These are phyloP conservation scores for Doris montereyensis DNA, from an alignment of 2,888 invertebrate genomes.

Conservation along the genomic window DNA sequence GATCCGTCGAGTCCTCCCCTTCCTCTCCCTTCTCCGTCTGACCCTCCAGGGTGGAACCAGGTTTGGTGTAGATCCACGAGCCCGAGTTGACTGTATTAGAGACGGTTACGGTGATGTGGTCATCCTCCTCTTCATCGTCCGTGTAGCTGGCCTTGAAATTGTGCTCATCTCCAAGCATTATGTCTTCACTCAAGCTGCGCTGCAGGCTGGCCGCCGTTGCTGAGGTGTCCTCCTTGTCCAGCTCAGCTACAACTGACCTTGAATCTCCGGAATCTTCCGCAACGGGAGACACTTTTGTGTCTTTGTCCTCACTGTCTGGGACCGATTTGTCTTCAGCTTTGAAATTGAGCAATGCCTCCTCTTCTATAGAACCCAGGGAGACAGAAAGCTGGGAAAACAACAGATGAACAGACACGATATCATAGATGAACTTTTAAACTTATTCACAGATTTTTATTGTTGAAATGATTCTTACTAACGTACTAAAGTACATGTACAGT, in stretches of 20 bases:
- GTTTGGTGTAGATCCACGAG: constrained; percentile 20
- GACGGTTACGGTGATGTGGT: constrained; percentile 38
- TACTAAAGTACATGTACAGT: no score
- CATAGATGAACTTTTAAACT: no score
- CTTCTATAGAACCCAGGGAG: constrained; percentile 31
- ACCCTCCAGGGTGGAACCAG: no score
- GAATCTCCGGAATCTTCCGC: not conserved
- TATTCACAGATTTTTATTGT: no score
- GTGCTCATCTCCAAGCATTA: constrained; percentile 31
- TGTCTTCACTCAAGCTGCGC: constrained; percentile 40
- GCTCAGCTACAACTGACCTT: not conserved
- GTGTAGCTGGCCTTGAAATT: constrained; percentile 40
- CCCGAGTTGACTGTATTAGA: constrained; percentile 18
- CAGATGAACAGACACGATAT: no score
- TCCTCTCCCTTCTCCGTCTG: no score
- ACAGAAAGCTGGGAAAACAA: constrained; percentile 35
- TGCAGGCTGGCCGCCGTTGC: not conserved
- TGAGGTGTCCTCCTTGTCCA: not conserved
- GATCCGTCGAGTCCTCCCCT: no score
- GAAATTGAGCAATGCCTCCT: constrained; percentile 1
- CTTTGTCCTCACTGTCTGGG: not conserved
- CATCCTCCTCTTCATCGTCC: constrained; percentile 39
- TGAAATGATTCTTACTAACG: no score
- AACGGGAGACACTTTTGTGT: not conserved
- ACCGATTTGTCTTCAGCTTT: constrained; percentile 1